Percentiles rank a stretch among this genome's conserved stretches.
Evolutionary conservation across 2,113 vertebrate species (phyloP).

Genomic region (Brienomyrus brachyistius): DNA sequence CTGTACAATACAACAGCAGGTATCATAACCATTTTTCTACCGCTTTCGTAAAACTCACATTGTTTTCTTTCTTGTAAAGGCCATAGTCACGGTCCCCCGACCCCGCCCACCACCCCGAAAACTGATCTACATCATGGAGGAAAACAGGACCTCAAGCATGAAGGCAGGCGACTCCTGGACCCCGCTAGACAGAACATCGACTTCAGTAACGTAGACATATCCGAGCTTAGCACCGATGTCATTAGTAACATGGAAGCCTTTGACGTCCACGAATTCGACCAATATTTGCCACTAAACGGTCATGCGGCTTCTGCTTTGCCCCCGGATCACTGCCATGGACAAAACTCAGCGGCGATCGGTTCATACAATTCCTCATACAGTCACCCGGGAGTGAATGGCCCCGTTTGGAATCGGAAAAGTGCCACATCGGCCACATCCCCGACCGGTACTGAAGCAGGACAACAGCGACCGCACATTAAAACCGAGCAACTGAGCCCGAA

Average conservation of each 20-base stretch:
- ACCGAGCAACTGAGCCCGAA: conserved; percentile 76
- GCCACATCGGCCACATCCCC: conserved; percentile 49
- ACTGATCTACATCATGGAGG: conserved; percentile 75
- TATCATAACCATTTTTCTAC: background rate
- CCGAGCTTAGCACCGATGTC: conserved; percentile 94
- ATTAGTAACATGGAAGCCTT: conserved; percentile 96
- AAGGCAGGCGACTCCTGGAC: conserved; percentile 78
- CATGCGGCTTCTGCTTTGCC: conserved; percentile 54
- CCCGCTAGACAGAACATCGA: conserved; percentile 91
- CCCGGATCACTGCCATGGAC: conserved; percentile 65
- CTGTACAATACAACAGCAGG: background rate
- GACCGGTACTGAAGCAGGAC: conserved; percentile 53
- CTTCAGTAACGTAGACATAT: conserved; percentile 99
- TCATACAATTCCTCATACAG: conserved; percentile 69
- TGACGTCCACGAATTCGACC: conserved; percentile 93
- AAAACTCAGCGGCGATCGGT: conserved; percentile 37
- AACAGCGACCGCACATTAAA: conserved; percentile 86
- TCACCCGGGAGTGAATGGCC: conserved; percentile 45
- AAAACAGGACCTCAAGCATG: conserved; percentile 85
- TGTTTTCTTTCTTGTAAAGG: conserved; percentile 52
- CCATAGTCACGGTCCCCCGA: conserved; percentile 87
- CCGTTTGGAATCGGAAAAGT: conserved; percentile 80
- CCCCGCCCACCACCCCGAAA: conserved; percentile 91
- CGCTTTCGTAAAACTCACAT: background rate
- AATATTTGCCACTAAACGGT: conserved; percentile 88